Evolutionary conservation across 2,888 invertebrate genomes (phyloP), one percentile per base, ranked within the genome.

Genomic region (Sclerodermus sp.): DNA sequence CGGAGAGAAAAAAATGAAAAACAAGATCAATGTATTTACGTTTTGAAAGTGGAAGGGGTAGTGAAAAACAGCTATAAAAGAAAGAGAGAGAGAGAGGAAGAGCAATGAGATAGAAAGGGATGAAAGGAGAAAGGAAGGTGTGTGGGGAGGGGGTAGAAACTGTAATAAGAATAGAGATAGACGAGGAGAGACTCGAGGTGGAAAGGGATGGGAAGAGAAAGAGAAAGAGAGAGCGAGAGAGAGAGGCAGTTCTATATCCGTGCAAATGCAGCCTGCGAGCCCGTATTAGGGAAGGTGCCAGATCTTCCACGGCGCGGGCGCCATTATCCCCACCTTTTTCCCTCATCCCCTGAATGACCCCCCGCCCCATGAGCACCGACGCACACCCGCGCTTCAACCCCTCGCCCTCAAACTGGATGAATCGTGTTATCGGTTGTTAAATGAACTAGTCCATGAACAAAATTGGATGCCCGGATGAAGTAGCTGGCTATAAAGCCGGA

Each of bases 291-390:
- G 66, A 73, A 74, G 73, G 74, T 49, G 60, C 67, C 64, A 61
- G 60, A 57, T 70, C 62, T 62, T 75, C 78, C 73, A 79, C 78
- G 79, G 78, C 76, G 76, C 71, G 70, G 74, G 74, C 78, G 79
- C 79, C 79, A 77, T 72, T 76, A 79, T 79, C 10, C 39, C 39
- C 39, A 17, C 39, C 39, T 15, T 16, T 14, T 45, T 16, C 32
- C 23, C 23, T 23, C 23, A 23, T 23, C 23, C 23, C 8, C 23
- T 8, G 23, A 23, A 23, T 23, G 4, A 23, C 8, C 23, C 23
- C n/a, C 23, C 8, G 8, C 23, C 23, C 23, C 8, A 5, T 5
- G 23, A 23, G 23, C 23, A 8, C 23, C 23, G 23, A 23, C 3
- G 8, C 3, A 3, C 23, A 23, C 23, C 23, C 23, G 4, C 8